Base-by-base conservation (phyloP, 2,113 vertebrate species). In the Copsychus sechellarum region DNA sequence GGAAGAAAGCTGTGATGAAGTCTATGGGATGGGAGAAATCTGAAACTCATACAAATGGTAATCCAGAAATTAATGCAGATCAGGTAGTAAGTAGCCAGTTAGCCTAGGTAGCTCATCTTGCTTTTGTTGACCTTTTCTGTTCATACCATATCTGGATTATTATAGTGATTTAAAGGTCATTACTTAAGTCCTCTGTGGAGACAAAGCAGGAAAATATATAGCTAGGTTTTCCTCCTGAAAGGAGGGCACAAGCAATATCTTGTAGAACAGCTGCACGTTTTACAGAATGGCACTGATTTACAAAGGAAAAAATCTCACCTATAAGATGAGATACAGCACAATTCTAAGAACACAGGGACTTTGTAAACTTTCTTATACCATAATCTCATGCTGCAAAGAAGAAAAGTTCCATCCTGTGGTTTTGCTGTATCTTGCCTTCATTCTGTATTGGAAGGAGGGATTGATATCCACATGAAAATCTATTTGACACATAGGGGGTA, bases 1-100 rank as follows among this genome's bases (percentile, higher is more conserved):
- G 99, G 99, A 99, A 99, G 97, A 99, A 99, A 96, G 99, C 99
- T 21, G 99, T 99, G 56, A 97, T 98, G 98, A 99, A 98, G 66
- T 98, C 99, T 94, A 99, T 99, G 98, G 99, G 98, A 94, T 99
- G 99, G 99, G 99, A 98, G 96, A 98, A 98, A 65, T 95, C 98
- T 51, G 98, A 99, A 58, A 86, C 98, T 53, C 71, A 97, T 78
- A 80, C 96, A 96, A 97, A 97, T 22, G 96, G 98, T 97, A 98
- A 98, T 57, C 2, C 26, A 76, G 31, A 94, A 51, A 40, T 86
- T 61, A 69, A 54, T 86, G 38, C 40, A 45, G 14, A 9, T 47
- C 34, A 57, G 56, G 9, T 58, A 9, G 36, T 86, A 80, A 58
- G 53, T 81, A 92, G 54, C 45, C 62, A 58, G 25, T 71, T 92